Evolutionary conservation across 2,888 invertebrate species (phyloP), one percentile per base, ranked within the genome.

Genomic region (Coremacera marginata): DNA sequence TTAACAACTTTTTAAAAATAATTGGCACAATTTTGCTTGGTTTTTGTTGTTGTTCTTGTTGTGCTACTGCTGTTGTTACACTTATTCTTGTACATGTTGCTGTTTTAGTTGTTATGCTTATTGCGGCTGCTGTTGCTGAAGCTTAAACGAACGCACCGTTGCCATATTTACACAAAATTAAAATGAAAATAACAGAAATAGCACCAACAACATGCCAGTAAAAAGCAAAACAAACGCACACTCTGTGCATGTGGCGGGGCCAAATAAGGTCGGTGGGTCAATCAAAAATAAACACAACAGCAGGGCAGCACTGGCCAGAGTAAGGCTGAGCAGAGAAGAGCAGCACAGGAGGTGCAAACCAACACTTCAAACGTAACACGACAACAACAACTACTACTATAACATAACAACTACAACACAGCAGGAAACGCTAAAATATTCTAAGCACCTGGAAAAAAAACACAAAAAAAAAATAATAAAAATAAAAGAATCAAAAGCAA

Each of bases 251-350:
- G 44, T n/a, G 11, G 67, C n/a, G 34, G 57, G 31, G 55, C 34
- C 52, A 63, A 77, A 73, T 70, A 73, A 77, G 77, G 77, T 77
- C 60, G 77, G 60, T 77, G 77, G 77, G 77, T 77, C 77, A 77
- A 77, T 77, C 74, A 73, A 63, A 77, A 74, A 51, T 68, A 74
- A 77, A 73, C 68, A 74, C 73, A 67, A 31, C 49, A 25, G 37
- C 49, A 19, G 37, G n/a, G 25, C 19, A n/a, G 22, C 37, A 37
- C 16, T 1, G 44, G 19, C 11, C 22, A 14, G 22, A 3, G 25
- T 22, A 8, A 0, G 8, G 14, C 14, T n/a, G 34, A 49, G 34
- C 16, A 44, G 14, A 49, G 34, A 7, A 44, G 14, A 2, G 49
- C 37, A 25, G 27, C 27, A 25, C 16, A 8, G 55, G 52, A n/a